Conservation (phyloP, 1,140 invertebrate species). For the Nephotettix cincticeps region DNA sequence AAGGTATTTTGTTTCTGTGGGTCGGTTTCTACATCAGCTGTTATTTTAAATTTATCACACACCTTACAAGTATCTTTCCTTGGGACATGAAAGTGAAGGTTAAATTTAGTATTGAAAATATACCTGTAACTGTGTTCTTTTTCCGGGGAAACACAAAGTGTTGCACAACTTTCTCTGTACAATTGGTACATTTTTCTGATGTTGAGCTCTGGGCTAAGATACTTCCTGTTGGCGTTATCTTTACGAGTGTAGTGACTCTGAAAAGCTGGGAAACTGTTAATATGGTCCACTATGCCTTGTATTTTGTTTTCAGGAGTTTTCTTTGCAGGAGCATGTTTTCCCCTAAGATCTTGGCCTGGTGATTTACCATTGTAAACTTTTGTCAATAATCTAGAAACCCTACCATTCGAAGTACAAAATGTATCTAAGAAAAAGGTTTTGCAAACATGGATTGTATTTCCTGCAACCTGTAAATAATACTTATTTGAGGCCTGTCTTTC, state of each 20-base stretch:
- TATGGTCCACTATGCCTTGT: conserved; percentile 29
- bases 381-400: conserved; percentile 17
- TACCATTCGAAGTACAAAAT: conserved; percentile 26
- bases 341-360: conserved; percentile 28
- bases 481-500: not conserved
- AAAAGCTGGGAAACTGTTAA: conserved; percentile 28
- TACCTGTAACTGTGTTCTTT: conserved; percentile 31
- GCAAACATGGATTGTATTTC: conserved; percentile 29
- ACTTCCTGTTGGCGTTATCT: conserved; percentile 31
- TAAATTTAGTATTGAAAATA: conserved; percentile 31
- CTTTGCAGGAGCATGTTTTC: conserved; percentile 17
- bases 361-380: conserved; percentile 25
- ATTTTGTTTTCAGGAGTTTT: conserved; percentile 28
- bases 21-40: too few relatives aligned
- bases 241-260: conserved; percentile 30
- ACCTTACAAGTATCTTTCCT: conserved; percentile 20
- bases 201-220: conserved; percentile 27
- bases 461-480: conserved; percentile 3
- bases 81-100: conserved; percentile 29
- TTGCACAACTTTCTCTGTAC: conserved; percentile 3
- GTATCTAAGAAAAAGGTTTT: conserved; percentile 31
- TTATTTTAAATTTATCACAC: conserved; percentile 30
- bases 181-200: conserved; percentile 27
- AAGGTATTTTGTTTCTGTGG: too few relatives aligned
- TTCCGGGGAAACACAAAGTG: not conserved